Evolutionary conservation across 2,888 invertebrate genomes (phyloP).

Genomic region (Hydrotaea diabolus): DNA sequence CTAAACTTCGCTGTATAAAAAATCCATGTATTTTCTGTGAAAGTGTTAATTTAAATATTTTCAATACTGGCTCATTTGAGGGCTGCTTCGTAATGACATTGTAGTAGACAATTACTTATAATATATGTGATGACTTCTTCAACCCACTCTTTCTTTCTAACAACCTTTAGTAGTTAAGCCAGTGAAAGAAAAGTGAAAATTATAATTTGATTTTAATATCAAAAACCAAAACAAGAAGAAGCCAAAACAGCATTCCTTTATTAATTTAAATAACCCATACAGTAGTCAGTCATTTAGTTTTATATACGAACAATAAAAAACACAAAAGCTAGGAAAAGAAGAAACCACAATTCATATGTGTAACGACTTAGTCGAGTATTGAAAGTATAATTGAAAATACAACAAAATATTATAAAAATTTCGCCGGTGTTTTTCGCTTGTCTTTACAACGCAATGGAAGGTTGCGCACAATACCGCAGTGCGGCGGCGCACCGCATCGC

Average conservation of each 20-base stretch:
- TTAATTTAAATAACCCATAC: constrained; percentile 30
- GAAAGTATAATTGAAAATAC: constrained; percentile 28
- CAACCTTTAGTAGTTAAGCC: background rate
- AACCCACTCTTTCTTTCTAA: background rate
- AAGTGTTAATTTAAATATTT: too few species aligned
- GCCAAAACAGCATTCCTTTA: constrained; percentile 19
- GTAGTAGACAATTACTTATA: too few species aligned
- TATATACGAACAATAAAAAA: background rate
- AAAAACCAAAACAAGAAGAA: background rate
- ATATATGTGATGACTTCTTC: constrained; percentile 9
- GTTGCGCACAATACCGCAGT: background rate
- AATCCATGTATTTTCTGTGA: too few species aligned
- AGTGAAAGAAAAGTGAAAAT: constrained; percentile 42
- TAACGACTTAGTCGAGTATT: constrained; percentile 21
- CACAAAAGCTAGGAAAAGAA: background rate
- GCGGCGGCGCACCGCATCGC: background rate
- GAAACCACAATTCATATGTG: constrained; percentile 27
- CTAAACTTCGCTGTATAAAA: too few species aligned
- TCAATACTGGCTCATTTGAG: too few species aligned
- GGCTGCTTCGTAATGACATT: too few species aligned
- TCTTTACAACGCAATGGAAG: constrained; percentile 4
- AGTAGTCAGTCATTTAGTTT: background rate
- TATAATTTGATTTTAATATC: constrained; percentile 37
- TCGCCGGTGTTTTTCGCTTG: constrained; percentile 28
- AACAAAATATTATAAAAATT: background rate